Base-by-base conservation (phyloP, 2,113 vertebrate genomes). In the Dolichallabes microphthalmus region DNA sequence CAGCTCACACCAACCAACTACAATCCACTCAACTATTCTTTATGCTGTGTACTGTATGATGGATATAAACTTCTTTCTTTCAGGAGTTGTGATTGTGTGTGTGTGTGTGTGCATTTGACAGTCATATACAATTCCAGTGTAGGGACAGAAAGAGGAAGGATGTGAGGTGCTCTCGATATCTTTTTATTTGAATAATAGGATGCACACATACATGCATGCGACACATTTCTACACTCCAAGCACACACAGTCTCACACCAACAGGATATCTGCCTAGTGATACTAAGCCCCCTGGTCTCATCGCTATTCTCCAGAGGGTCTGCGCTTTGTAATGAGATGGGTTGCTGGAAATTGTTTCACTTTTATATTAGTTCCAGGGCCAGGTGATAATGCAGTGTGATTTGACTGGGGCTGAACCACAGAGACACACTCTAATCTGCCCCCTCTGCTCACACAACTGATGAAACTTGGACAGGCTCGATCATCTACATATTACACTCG, bases 271-370 rank as follows among this genome's bases (percentile, higher is more conserved):
- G 85, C 68, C 64, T 86, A 82, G 57, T 82, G 79, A 86, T 86
- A 60, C 79, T 63, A 73, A 86, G 79, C 85, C 69, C 53, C 27
- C 68, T 74, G 63, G 79, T 75, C 79, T 82, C 68, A 76, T 86
- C 68, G 69, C 66, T 82, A 86, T 86, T 86, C 85, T 86, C 85
- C 69, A n/a, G 85, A 75, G 85, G 55, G 79, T 82, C 68, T 75
- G 19, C n/a, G 58, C 69, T 86, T 81, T 86, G 85, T 86, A 86
- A 86, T 86, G 85, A 86, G 85, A 86, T 86, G 85, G 79, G 85
- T 82, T 86, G 85, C 85, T 86, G 69, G 84, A 86, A 86, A 86
- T 86, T 82, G 85, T 86, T 82, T 86, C 79, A 82, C 85, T 86
- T 86, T 81, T 86, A 86, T 86, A 86, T 86, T 86, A 86, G 85